Percentiles rank a stretch among this genome's conserved stretches.
Conservation (phyloP, 2,113 vertebrate species). For the Thunnus thynnus region DNA sequence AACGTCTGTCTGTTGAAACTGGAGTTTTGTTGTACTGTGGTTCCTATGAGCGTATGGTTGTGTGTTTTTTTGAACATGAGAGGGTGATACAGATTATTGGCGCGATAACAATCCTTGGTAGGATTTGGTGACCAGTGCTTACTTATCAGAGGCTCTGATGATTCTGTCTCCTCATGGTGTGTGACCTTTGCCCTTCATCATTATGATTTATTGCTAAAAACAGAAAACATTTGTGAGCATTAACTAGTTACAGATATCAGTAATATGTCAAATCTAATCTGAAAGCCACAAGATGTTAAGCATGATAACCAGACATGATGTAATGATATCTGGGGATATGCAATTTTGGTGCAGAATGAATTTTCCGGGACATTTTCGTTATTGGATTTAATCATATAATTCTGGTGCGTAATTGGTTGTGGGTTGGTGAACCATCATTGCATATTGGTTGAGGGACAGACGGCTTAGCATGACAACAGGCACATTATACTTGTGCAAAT, state of each 20-base stretch:
- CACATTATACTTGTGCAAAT: conserved; percentile 55
- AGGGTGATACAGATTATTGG: neutral
- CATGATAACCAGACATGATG: conserved; percentile 17
- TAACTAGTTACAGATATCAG: conserved; percentile 2
- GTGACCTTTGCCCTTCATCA: neutral
- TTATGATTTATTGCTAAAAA: conserved; percentile 2
- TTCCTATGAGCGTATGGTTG: neutral
- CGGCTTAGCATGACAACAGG: conserved; percentile 65
- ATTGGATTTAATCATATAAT: conserved; percentile 53
- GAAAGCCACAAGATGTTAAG: conserved; percentile 32
- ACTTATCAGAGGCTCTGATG: neutral
- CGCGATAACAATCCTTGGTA: neutral
- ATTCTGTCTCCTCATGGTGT: neutral
- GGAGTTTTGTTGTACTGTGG: neutral
- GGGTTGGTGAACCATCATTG: conserved; percentile 50
- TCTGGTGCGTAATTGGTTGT: conserved; percentile 42
- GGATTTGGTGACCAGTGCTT: neutral
- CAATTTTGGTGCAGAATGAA: conserved; percentile 46
- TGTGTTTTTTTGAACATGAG: neutral
- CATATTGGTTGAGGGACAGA: conserved; percentile 33
- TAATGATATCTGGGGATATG: conserved; percentile 39
- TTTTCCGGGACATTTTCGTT: conserved; percentile 27
- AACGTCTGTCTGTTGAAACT: neutral
- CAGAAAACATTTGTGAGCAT: neutral
- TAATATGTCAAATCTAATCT: conserved; percentile 1